These are phyloP conservation scores for Pseudococcus jackbeardsleyi DNA, from an alignment of 2,888 invertebrate genomes.

Conservation along the genomic window DNA sequence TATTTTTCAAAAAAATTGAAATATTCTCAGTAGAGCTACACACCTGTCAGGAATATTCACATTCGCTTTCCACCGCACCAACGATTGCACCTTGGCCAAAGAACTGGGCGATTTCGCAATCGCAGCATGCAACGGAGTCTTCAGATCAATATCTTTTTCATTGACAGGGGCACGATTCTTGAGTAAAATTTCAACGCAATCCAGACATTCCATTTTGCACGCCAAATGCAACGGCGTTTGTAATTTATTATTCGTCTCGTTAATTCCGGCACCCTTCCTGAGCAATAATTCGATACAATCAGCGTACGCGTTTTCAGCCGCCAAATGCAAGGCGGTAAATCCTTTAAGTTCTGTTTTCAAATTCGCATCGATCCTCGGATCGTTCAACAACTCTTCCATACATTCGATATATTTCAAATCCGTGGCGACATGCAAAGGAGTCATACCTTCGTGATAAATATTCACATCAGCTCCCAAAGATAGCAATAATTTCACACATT, in stretches of 20 bases:
- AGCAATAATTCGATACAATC: slow-evolving; percentile 84
- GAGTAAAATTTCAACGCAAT: slow-evolving; percentile 83
- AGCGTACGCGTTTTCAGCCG: slow-evolving; percentile 88
- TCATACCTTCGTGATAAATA: slow-evolving; percentile 80
- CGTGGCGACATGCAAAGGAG: slow-evolving; percentile 65
- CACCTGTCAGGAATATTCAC: slow-evolving; percentile 80
- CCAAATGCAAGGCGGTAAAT: slow-evolving; percentile 85
- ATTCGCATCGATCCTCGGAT: slow-evolving; percentile 79
- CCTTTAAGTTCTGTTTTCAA: slow-evolving; percentile 77
- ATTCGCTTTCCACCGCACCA: slow-evolving; percentile 52
- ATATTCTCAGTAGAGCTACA: slow-evolving; percentile 72
- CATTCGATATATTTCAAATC: slow-evolving; percentile 63
- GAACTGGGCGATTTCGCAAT: slow-evolving; percentile 78
- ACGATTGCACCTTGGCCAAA: background rate
- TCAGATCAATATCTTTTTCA: slow-evolving; percentile 83
- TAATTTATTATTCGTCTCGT: slow-evolving; percentile 81
- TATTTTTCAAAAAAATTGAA: background rate
- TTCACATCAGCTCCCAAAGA: slow-evolving; percentile 83
- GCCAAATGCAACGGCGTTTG: slow-evolving; percentile 90
- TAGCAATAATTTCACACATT: slow-evolving; percentile 82
- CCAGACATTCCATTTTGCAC: slow-evolving; percentile 82
- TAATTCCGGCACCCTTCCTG: slow-evolving; percentile 81
- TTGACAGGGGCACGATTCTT: slow-evolving; percentile 85
- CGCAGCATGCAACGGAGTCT: slow-evolving; percentile 83
- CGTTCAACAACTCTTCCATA: slow-evolving; percentile 73